Evolutionary conservation across 2,888 invertebrate species (phyloP).

Genomic region (Xanthorhoe designata): DNA sequence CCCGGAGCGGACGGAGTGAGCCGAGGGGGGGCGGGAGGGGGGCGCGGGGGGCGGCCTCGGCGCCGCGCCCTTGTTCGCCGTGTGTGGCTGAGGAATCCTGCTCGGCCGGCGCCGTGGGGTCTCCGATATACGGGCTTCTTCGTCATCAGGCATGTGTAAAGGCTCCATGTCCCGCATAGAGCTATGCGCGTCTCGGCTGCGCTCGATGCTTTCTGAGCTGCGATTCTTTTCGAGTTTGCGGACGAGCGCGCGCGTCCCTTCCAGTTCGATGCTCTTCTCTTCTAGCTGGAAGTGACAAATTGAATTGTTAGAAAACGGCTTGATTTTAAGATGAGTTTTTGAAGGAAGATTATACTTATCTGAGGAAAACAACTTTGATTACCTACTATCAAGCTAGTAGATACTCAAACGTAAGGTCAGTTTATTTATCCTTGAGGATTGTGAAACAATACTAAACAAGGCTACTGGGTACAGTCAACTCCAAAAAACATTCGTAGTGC

Average conservation of each 20-base stretch:
- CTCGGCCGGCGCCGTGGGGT: slow-evolving; percentile 82
- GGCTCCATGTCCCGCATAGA: slow-evolving; percentile 81
- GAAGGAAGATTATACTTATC: too few species aligned
- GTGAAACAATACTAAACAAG: too few species aligned
- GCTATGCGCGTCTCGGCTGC: slow-evolving; percentile 50
- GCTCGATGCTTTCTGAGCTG: slow-evolving; percentile 46
- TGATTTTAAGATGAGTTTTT: too few species aligned
- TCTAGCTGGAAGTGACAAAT: slow-evolving; percentile 86
- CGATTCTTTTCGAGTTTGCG: slow-evolving; percentile 89
- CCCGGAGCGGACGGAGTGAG: slow-evolving; percentile 54
- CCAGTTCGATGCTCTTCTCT: slow-evolving; percentile 93
- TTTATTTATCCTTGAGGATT: too few species aligned
- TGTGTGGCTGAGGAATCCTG: slow-evolving; percentile 88
- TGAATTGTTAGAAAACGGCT: neutral
- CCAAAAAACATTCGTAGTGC: too few species aligned
- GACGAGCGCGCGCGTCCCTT: slow-evolving; percentile 92
- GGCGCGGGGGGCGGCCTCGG: slow-evolving; percentile 77
- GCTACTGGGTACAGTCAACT: too few species aligned
- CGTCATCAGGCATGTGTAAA: slow-evolving; percentile 71
- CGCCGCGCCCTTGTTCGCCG: slow-evolving; percentile 83
- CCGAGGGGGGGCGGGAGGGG: slow-evolving; percentile 51
- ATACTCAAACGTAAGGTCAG: too few species aligned
- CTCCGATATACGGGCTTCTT: slow-evolving; percentile 86
- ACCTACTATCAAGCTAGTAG: too few species aligned
- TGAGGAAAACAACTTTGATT: too few species aligned